phyloP scores from a whole-genome alignment of 2,113 vertebrate species.

The Cygnus atratus region DNA sequence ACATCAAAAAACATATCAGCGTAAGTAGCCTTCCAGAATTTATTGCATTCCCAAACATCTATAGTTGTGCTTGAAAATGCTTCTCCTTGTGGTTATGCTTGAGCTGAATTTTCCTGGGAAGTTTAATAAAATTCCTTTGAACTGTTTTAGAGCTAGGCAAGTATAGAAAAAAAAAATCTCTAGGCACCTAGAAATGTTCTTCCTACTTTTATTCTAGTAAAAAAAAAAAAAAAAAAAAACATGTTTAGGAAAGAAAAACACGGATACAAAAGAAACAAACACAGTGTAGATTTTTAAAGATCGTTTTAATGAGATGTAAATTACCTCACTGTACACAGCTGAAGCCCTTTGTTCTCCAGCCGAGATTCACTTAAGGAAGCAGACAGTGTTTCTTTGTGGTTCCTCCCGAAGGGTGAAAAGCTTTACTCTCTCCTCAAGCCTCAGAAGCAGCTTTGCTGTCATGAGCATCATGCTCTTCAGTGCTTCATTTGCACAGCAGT shows the following conservation, averaged over 20 bases:
- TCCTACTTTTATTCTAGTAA: not conserved
- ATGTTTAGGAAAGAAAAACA: not conserved
- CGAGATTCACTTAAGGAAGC: constrained; percentile 2
- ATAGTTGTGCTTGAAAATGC: not conserved
- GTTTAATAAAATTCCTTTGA: not conserved
- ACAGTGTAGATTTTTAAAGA: not conserved
- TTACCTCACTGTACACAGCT: not conserved
- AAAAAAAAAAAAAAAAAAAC: not conserved
- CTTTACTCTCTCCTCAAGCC: not conserved
- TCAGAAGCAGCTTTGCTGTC: not conserved
- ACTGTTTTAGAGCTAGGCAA: not conserved
- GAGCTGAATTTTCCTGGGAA: not conserved
- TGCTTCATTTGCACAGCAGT: not conserved
- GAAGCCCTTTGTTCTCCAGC: constrained; percentile 44
- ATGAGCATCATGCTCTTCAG: not conserved
- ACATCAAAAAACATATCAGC: not conserved
- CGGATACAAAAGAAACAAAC: not conserved
- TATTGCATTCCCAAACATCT: not conserved
- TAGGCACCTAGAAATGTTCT: not conserved
- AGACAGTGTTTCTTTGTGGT: not conserved
- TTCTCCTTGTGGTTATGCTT: not conserved
- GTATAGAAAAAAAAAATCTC: not conserved
- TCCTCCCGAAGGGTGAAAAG: not conserved
- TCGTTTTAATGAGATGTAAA: constrained; percentile 47
- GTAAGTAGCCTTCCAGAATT: not conserved